Evolutionary conservation across 2,113 vertebrate genomes (phyloP).

Genomic region (Periophthalmodon schlosseri): DNA sequence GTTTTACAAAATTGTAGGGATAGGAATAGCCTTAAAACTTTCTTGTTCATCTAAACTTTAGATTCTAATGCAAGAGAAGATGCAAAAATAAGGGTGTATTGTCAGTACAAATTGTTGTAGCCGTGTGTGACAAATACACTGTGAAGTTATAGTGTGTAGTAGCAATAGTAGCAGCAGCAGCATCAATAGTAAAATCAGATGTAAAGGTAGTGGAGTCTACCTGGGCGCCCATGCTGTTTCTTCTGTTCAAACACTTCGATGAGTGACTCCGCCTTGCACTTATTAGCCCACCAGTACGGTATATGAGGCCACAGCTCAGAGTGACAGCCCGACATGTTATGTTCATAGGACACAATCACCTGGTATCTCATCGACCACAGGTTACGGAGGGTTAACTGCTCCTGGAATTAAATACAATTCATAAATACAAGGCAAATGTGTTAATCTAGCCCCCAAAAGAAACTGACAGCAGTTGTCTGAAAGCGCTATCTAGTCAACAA

Average conservation of each 20-base stretch:
- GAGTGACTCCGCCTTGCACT: conserved; percentile 75
- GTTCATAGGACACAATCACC: conserved; percentile 79
- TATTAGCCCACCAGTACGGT: conserved; percentile 84
- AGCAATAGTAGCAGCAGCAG: not conserved
- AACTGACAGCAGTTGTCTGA: not conserved
- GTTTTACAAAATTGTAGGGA: too few species aligned
- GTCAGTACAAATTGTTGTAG: too few species aligned
- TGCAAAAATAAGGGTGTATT: too few species aligned
- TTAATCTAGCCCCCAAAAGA: not conserved
- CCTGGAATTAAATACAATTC: conserved; percentile 58
- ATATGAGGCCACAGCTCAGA: conserved; percentile 77
- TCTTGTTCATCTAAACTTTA: too few species aligned
- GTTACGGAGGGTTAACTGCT: conserved; percentile 67
- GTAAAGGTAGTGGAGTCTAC: conserved; percentile 42
- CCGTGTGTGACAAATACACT: not conserved
- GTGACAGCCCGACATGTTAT: conserved; percentile 56
- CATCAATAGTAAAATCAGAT: not conserved
- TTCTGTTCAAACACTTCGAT: conserved; percentile 76
- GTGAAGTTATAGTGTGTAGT: not conserved
- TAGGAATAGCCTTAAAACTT: too few species aligned
- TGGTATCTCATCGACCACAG: conserved; percentile 74
- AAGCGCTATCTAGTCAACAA: not conserved
- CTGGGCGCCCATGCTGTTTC: conserved; percentile 75
- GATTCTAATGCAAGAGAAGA: too few species aligned
- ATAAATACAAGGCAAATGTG: not conserved